Conservation (phyloP, 2,113 vertebrate species). For the Campylorhamphus procurvoides region DNA sequence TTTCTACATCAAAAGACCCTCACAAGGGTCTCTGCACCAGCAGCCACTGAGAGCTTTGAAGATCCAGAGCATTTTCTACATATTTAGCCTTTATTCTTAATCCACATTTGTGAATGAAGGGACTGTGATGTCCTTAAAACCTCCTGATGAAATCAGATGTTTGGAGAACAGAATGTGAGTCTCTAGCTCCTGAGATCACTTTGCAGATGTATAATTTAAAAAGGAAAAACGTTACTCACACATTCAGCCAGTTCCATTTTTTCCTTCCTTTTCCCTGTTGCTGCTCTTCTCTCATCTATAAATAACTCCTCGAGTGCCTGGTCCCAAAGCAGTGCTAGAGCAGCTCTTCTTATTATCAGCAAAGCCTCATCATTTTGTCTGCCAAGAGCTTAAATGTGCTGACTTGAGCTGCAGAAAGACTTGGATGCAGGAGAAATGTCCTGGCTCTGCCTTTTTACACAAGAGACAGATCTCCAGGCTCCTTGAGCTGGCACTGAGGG, state of each 20-base stretch:
- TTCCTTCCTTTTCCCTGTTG: constrained; percentile 19
- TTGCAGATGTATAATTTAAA: constrained; percentile 31
- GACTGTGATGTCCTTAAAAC: background rate
- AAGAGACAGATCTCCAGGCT: background rate
- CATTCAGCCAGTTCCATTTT: background rate
- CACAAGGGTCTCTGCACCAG: background rate
- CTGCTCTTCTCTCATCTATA: constrained; percentile 39
- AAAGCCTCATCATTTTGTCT: constrained; percentile 7
- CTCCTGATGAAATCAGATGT: background rate
- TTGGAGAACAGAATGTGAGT: background rate
- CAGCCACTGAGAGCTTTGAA: background rate
- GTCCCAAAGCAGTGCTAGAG: constrained; percentile 27
- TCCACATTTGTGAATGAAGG: background rate
- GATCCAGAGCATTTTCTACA: background rate
- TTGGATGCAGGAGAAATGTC: background rate
- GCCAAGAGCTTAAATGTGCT: background rate
- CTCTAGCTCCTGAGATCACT: background rate
- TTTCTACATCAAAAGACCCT: background rate
- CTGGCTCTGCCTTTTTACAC: background rate
- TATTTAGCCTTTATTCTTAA: background rate
- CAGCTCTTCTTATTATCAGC: constrained; percentile 8
- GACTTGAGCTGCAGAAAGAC: background rate
- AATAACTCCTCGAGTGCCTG: background rate
- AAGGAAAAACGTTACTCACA: constrained; percentile 8
- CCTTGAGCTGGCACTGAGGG: background rate